These are phyloP conservation scores for Megalurothrips usitatus DNA, from an alignment of 2,888 invertebrate species.

Conservation along the genomic window DNA sequence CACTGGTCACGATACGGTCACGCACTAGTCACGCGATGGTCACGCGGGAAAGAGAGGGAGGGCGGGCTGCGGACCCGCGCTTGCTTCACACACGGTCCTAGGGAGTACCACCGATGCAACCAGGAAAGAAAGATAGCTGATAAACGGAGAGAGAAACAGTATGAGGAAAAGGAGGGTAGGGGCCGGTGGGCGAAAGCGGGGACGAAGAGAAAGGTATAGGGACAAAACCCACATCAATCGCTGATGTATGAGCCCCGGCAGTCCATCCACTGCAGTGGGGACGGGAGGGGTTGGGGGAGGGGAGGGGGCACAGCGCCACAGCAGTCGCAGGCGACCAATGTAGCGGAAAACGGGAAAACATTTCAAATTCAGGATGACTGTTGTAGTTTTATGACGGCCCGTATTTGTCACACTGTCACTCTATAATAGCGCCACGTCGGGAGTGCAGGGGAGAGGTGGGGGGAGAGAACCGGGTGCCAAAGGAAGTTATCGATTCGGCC, in stretches of 20 bases:
- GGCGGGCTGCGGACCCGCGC: too few species aligned
- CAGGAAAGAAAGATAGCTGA: too few species aligned
- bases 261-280: not conserved
- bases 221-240: too few species aligned
- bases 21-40: too few species aligned
- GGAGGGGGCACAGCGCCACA: not conserved
- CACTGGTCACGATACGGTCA: too few species aligned
- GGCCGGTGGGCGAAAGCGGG: too few species aligned
- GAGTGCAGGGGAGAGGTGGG: conserved; percentile 6
- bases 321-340: not conserved
- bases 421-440: conserved; percentile 34
- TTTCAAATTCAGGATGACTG: conserved; percentile 26
- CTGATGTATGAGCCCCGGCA: not conserved
- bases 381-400: conserved; percentile 23
- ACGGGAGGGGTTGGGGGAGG: not conserved
- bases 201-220: too few species aligned
- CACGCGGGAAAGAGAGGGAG: too few species aligned
- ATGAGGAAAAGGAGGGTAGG: too few species aligned
- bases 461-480: conserved; percentile 30
- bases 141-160: too few species aligned
- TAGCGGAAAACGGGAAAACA: conserved; percentile 8
- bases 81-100: too few species aligned
- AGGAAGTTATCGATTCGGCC: conserved; percentile 15
- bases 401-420: conserved; percentile 21
- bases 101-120: too few species aligned